Evolutionary conservation across 23 tunicate genomes (phyloP), one percentile per base, ranked within the genome.

Genomic region (Trididemnum clinides): DNA sequence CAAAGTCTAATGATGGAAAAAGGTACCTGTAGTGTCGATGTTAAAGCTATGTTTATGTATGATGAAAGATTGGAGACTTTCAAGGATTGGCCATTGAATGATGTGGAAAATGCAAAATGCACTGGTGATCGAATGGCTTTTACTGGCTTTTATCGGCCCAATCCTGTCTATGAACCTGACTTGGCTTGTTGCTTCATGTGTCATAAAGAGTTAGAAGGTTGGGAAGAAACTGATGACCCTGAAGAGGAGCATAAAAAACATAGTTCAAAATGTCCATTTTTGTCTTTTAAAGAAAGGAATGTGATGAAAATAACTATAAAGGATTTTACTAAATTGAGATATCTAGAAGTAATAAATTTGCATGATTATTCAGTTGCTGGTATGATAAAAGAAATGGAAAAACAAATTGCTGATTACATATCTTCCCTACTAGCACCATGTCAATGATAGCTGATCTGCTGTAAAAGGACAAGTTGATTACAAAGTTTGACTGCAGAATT

Each of bases 131-230:
- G 63, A 28, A 36, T 94, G 72, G 94, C 98, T 23, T 30, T 63
- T 25, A 50, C 90, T 49, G 98, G 98, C 35, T 94, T 94, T 76
- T 94, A 34, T 75, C 85, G 98, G 19, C 98, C 98, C n/a, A 75
- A 94, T 85, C 94, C 98, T 29, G 85, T 73, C 3, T 32, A 64
- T 10, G 90, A 89, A 30, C 98, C 98, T 51, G 98, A 89, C 28
- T 38, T 44, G 0, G 62, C 89, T 27, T 82, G 85, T 7, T 94
- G 98, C 32, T 89, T 94, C 73, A 29, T 86, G 58, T 94, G 98
- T 50, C 34, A 38, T 21, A 94, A 94, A 79, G 95, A 89, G 19
- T 62, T 94, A 27, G 98, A 94, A 36, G 98, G 98, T 0, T 94
- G 98, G 98, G 94, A 94, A 64, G 85, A 76, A 0, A 64, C 65